Conservation (phyloP, 2,888 invertebrate genomes). For the Calliopum simillimum region DNA sequence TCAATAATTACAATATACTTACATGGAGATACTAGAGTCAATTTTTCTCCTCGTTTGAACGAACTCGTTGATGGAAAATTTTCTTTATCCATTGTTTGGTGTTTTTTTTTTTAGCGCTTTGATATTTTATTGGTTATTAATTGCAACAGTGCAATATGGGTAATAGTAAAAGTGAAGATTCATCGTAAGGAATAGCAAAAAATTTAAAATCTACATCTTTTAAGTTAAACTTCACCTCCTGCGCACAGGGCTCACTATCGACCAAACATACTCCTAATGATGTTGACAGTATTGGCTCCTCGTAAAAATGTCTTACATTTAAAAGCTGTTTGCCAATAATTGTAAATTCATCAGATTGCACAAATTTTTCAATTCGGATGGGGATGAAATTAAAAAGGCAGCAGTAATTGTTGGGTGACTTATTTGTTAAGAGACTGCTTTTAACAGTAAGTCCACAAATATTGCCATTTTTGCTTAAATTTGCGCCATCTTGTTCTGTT, state of each 20-base stretch:
- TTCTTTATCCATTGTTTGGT: neutral
- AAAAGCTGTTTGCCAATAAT: neutral
- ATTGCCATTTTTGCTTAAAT: neutral
- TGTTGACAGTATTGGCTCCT: conserved; percentile 17
- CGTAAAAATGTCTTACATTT: conserved; percentile 22
- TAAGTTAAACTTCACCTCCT: conserved; percentile 2
- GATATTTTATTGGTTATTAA: neutral
- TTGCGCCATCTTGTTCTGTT: neutral
- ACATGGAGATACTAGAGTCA: neutral
- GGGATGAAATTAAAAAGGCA: neutral
- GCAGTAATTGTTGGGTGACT: neutral
- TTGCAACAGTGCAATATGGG: neutral
- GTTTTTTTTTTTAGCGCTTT: neutral
- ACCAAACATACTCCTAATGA: conserved; percentile 25
- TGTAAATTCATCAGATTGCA: neutral
- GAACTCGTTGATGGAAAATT: no score
- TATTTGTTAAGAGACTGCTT: neutral
- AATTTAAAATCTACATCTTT: neutral
- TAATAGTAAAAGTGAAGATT: neutral
- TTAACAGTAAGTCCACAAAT: neutral
- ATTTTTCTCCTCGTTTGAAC: neutral
- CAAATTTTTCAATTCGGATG: neutral
- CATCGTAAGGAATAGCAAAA: neutral
- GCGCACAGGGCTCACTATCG: conserved; percentile 7
- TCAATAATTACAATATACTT: neutral